These are phyloP conservation scores for Astreopora myriophthalma DNA, from an alignment of 64 coral and sea anemone genomes.

Conservation along the genomic window DNA sequence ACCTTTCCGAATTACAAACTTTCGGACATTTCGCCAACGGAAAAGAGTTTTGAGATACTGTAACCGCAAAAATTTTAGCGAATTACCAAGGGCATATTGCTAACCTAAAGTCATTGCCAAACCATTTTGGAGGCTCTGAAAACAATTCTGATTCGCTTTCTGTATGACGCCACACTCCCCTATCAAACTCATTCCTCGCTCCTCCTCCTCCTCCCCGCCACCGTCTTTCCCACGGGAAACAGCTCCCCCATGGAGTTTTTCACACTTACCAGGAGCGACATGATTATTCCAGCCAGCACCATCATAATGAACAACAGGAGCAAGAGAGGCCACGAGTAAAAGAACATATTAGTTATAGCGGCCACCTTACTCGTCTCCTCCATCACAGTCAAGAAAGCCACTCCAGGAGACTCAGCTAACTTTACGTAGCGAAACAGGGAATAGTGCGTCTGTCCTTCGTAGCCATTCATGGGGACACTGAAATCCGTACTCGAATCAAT, in stretches of 20 bases:
- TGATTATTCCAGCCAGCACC: slow-evolving; percentile 15
- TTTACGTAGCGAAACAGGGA: slow-evolving; percentile 9
- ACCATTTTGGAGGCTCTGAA: no score
- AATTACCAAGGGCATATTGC: no score
- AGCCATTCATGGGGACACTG: slow-evolving; percentile 29
- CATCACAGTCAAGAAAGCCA: slow-evolving; percentile 36
- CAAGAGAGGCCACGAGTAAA: slow-evolving; percentile 23
- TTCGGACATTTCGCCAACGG: no score
- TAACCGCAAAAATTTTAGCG: no score
- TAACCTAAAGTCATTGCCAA: no score
- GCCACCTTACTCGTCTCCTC: background rate
- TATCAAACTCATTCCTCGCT: no score
- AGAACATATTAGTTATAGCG: slow-evolving; percentile 12
- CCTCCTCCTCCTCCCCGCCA: no score
- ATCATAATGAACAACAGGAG: background rate
- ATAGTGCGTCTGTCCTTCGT: slow-evolving; percentile 19
- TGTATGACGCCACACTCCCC: no score
- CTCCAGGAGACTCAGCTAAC: slow-evolving; percentile 44
- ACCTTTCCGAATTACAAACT: no score
- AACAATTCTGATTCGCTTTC: no score
- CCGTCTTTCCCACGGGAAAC: no score
- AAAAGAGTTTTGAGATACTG: no score
- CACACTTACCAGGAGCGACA: slow-evolving; percentile 51
- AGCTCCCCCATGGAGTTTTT: background rate
- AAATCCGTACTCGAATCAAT: slow-evolving; percentile 25